These are phyloP conservation scores for Aegithalos caudatus DNA, from an alignment of 2,113 vertebrate species.

Conservation along the genomic window DNA sequence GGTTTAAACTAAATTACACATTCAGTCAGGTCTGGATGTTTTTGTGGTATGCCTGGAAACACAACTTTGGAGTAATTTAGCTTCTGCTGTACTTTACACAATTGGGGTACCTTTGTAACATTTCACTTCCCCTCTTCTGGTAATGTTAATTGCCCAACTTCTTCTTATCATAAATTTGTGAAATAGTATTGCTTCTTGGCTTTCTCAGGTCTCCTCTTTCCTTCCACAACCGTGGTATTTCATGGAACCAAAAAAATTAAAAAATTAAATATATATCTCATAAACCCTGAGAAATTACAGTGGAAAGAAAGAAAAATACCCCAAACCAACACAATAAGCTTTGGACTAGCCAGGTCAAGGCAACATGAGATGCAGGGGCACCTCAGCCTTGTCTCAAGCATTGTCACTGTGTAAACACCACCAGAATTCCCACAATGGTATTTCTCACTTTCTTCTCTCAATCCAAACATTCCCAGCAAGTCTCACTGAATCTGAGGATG, in stretches of 20 bases:
- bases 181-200: not conserved
- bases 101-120: not conserved
- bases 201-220: not conserved
- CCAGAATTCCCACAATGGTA: not conserved
- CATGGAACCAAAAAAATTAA: not conserved
- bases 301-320: not conserved
- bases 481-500: not conserved
- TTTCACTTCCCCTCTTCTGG: not conserved
- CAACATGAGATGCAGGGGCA: not conserved
- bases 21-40: not conserved
- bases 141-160: constrained; percentile 25
- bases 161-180: not conserved
- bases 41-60: not conserved
- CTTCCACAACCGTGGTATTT: not conserved
- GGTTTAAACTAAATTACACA: not conserved
- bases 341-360: not conserved
- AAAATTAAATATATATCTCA: not conserved
- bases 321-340: not conserved
- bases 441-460: not conserved
- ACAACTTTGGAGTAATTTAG: not conserved
- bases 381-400: not conserved
- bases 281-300: not conserved
- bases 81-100: not conserved
- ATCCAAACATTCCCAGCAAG: not conserved
- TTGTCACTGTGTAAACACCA: not conserved